These are phyloP conservation scores for Sisyra nigra DNA, from an alignment of 2,888 invertebrate species.

Conservation along the genomic window DNA sequence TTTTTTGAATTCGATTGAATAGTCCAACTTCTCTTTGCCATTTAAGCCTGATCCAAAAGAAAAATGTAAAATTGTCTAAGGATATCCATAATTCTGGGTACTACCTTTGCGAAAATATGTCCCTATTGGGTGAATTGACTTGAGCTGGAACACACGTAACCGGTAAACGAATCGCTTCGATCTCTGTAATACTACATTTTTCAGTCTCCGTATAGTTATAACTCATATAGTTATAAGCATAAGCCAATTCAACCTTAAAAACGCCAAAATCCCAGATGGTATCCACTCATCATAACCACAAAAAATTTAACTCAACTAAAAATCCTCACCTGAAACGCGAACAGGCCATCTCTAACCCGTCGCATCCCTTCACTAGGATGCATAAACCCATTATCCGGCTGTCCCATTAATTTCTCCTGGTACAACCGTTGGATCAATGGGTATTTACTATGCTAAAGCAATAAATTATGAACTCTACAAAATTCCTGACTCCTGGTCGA, in stretches of 20 bases:
- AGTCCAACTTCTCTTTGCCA: constrained; percentile 44
- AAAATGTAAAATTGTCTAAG: too few relatives aligned
- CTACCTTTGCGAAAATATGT: constrained; percentile 27
- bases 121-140: constrained; percentile 38
- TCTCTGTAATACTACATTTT: constrained; percentile 41
- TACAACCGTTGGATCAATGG: constrained; percentile 33
- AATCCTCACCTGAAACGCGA: constrained; percentile 34
- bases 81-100: too few relatives aligned
- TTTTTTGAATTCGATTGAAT: constrained; percentile 30
- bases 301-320: too few relatives aligned
- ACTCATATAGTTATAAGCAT: constrained; percentile 43
- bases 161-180: constrained; percentile 40
- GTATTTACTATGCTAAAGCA: constrained; percentile 33
- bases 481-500: background rate
- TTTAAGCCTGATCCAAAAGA: constrained; percentile 35
- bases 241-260: constrained; percentile 33
- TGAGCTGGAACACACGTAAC: constrained; percentile 35
- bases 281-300: too few relatives aligned
- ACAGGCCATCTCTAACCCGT: constrained; percentile 34
- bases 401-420: constrained; percentile 35
- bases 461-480: background rate
- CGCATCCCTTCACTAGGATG: constrained; percentile 38
- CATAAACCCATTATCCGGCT: constrained; percentile 34
- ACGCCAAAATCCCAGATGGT: background rate
- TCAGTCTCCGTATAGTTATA: constrained; percentile 42